Base-by-base conservation (phyloP, 2,888 invertebrate species). In the Ferrisia virgata region DNA sequence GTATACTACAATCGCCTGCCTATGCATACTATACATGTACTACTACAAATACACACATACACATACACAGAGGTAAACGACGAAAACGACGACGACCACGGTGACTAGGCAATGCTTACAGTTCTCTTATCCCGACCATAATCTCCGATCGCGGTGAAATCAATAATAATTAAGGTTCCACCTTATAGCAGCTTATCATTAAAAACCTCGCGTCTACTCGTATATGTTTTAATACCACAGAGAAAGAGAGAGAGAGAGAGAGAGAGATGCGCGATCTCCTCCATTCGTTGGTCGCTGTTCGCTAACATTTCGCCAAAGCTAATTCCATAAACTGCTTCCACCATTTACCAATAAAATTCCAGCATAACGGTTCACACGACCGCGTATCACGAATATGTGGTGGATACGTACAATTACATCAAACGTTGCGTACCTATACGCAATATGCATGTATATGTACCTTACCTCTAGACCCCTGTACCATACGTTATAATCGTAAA, bases 161-260 rank as follows among this genome's bases (percentile, higher is more conserved):
- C 72, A 76, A 76, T 76, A 76, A 76, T 76, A 76, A 76, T 76
- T 76, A 76, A 76, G 36, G 72, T 76, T 76, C 69, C 69, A 69
- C 31, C 69, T 28, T 28, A 69, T 69, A 53, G 53, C 53, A 36
- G 72, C 72, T 76, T 76, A 76, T 76, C 72, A 36, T 76, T 76
- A 76, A 76, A 64, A 72, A 58, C 25, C 25, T 28, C 64, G 18
- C 72, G 72, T 6, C 13, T n/a, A n/a, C 4, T 53, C 72, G 64
- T 64, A 18, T 53, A 53, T 53, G 18, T 69, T 69, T 69, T 69
- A 69, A 69, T 69, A 69, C 69, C 64, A 28, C n/a, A 69, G 53
- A 47, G 15, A 69, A n/a, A n/a, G n/a, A n/a, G n/a, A n/a, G n/a
- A n/a, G n/a, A n/a, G n/a, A n/a, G n/a, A n/a, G n/a, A n/a, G n/a